Conservation (phyloP, 2,797 vertebrate genomes). For the Steatocranus sp. region DNA sequence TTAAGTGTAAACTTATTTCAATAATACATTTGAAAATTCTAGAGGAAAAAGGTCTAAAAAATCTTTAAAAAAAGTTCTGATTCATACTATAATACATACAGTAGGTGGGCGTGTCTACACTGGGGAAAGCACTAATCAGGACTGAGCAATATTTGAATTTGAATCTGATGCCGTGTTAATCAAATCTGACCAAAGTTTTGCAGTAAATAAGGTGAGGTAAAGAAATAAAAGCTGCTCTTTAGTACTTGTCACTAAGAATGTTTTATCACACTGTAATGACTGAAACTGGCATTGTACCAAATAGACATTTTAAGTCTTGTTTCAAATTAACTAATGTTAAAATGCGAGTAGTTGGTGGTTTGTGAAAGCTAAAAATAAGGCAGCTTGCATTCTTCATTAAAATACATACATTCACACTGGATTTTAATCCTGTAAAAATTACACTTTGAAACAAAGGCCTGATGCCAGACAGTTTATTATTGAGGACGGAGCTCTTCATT, state of each 20-base stretch:
- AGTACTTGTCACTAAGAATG: background rate
- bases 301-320: background rate
- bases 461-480: background rate
- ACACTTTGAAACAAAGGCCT: background rate
- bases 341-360: background rate
- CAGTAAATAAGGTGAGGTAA: background rate
- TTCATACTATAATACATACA: background rate
- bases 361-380: background rate
- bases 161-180: background rate
- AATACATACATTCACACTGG: background rate
- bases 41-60: background rate
- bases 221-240: background rate
- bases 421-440: background rate
- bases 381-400: background rate
- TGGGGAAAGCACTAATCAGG: background rate
- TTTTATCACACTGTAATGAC: background rate
- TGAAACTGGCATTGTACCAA: background rate
- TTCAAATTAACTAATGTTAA: background rate
- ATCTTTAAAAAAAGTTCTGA: rapidly evolving
- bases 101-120: background rate
- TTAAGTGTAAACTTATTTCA: background rate
- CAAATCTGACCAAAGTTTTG: background rate
- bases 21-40: background rate
- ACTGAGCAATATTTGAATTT: background rate
- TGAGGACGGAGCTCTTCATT: background rate